Evolutionary conservation across 2,888 invertebrate genomes (phyloP), one percentile per base, ranked within the genome.

Genomic region (Sipha maydis): DNA sequence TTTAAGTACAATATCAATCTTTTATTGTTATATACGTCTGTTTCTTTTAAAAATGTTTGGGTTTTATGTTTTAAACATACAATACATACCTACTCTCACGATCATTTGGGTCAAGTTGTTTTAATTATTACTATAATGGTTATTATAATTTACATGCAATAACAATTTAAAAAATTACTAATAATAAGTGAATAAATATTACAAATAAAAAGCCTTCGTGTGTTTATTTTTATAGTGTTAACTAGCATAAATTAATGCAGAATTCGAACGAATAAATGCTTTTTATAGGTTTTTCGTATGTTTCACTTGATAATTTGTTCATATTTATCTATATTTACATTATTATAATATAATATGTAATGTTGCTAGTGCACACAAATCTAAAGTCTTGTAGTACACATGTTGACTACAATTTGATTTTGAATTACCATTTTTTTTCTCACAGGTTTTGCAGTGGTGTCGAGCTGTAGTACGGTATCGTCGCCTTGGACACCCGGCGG

Each of bases 401-500:
- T 11, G 14, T 14, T 48, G 48, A 14, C 48, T 2, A 3, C 48
- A 14, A 48, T 48, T 48, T 2, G 14, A 48, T 48, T 48, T 48
- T 14, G 48, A 14, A 48, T 48, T 48, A 1, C 1, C 14, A 14
- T 48, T 48, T 48, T 48, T 31, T n/a, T 34, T 38, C 38, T 91
- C 56, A 28, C 78, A 90, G 90, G 90, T 89, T 90, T 90, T 89
- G 92, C 92, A 92, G 94, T 94, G 93, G 93, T 95, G 93, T 94
- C 96, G 94, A 95, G 96, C 95, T 88, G 86, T 56, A 95, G 96
- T 97, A 97, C 96, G 95, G 97, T 97, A 96, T 96, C 97, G 94
- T 97, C 97, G 93, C 96, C 97, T 95, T 97, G 97, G 97, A 96
- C 97, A 93, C 96, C 97, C 93, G 96, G 96, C 93, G 95, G 94